Evolutionary conservation across 1,140 invertebrate species (phyloP), one percentile per base, ranked within the genome.

Genomic region (Teleogryllus occipitalis): DNA sequence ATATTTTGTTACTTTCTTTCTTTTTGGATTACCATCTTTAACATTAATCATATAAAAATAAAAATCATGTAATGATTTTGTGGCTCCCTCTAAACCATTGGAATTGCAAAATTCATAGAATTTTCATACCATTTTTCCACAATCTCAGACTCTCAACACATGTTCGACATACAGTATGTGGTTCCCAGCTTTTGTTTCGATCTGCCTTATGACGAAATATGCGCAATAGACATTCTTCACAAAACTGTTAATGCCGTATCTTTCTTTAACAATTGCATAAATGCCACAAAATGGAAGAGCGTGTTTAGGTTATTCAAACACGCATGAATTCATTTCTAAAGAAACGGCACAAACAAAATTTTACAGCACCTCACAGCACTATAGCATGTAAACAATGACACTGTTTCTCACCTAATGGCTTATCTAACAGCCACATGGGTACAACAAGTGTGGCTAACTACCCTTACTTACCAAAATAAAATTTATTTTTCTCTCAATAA

Each of bases 261-360:
- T 72, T 72, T 72, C 2, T 6, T 72, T n/a, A 72, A n/a, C 65
- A 72, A 72, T 72, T 72, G 6, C 65, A 6, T 72, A 72, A 6
- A 1, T 72, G n/a, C 65, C 65, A 72, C 65, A 72, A 72, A 72
- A 76, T 76, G 22, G 22, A 22, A 76, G 22, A 27, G 7, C 75
- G 7, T 3, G 7, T 76, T 76, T 76, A 7, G 15, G 75, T 76
- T 76, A 76, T 76, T 76, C 46, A 18, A 76, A 76, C 75, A 76
- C n/a, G 65, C 65, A 6, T 14, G 65, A 72, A 72, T 6, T 72
- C 65, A 72, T 72, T 72, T 72, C 65, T 72, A 72, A 72, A 72
- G 65, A 72, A 72, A 72, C 65, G 1, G n/a, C 65, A 14, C 6
- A 6, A 14, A 72, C n/a, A 72, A 72, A 72, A 1, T 72, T 3